phyloP scores from a whole-genome alignment of 2,888 invertebrate genomes.

The Sarcophaga variegata region DNA sequence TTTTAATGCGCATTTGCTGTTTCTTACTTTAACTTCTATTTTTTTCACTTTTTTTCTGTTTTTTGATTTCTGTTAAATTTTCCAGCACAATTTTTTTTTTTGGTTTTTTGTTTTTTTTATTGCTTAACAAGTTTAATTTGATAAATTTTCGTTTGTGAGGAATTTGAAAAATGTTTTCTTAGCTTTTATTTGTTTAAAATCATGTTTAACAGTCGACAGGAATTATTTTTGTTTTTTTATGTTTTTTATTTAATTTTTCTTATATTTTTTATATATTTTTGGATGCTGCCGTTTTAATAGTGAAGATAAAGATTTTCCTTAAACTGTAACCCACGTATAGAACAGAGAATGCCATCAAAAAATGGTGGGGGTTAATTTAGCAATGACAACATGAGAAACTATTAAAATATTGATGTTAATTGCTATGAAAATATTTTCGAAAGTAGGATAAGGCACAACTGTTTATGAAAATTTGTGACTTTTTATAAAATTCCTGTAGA shows the following conservation, averaged over 20 bases:
- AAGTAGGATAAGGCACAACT: too few relatives aligned
- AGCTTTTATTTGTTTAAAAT: constrained; percentile 48
- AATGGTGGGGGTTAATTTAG: constrained; percentile 24
- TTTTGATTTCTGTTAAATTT: constrained; percentile 22
- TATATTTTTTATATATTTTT: not conserved
- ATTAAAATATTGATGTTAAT: too few relatives aligned
- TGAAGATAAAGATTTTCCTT: not conserved
- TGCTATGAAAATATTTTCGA: too few relatives aligned
- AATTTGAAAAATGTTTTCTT: constrained; percentile 60
- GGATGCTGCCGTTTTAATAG: constrained; percentile 11
- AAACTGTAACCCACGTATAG: too few relatives aligned
- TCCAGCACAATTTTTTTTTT: constrained; percentile 21
- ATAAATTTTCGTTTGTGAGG: constrained; percentile 53
- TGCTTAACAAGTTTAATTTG: constrained; percentile 53
- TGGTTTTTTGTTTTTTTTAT: not conserved
- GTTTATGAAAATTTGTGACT: too few relatives aligned
- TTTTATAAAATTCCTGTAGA: too few relatives aligned
- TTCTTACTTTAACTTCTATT: constrained; percentile 28
- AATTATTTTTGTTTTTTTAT: not conserved
- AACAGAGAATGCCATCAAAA: too few relatives aligned
- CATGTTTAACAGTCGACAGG: constrained; percentile 40
- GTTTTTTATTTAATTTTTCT: not conserved
- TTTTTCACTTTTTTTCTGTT: not conserved
- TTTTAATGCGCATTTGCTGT: constrained; percentile 64
- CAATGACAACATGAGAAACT: too few relatives aligned